Evolutionary conservation across 2,888 invertebrate species (phyloP).

Genomic region (Thecocarcelia acutangulata): DNA sequence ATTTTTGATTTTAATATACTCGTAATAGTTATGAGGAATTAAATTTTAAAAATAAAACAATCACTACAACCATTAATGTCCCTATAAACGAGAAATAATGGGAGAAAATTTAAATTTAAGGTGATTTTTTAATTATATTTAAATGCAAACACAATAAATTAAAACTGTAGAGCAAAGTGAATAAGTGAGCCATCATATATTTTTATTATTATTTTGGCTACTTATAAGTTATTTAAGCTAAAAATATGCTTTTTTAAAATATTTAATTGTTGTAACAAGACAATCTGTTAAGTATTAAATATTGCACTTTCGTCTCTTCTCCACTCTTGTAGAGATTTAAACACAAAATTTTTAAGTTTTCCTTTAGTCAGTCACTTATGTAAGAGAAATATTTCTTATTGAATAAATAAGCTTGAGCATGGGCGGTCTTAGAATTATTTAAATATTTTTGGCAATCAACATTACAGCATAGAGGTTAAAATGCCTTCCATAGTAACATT

Average conservation of each 20-base stretch:
- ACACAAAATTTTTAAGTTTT: slow-evolving; percentile 5
- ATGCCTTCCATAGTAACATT: no score
- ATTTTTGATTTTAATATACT: slow-evolving; percentile 21
- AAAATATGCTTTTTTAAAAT: not conserved
- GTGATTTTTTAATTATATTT: slow-evolving; percentile 24
- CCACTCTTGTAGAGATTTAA: not conserved
- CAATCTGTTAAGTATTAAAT: no score
- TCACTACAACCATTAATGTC: slow-evolving; percentile 6
- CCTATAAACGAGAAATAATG: slow-evolving; percentile 20
- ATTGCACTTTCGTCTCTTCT: not conserved
- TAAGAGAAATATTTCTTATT: slow-evolving; percentile 1
- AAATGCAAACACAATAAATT: slow-evolving; percentile 5
- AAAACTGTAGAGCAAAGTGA: not conserved
- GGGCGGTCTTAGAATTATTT: not conserved
- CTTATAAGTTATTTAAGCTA: not conserved
- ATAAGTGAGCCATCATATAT: not conserved
- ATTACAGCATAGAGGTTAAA: no score
- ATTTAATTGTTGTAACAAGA: slow-evolving; percentile 23
- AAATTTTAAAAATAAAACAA: slow-evolving; percentile 8
- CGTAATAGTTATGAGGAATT: slow-evolving; percentile 2
- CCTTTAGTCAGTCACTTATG: slow-evolving; percentile 1
- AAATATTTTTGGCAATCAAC: no score
- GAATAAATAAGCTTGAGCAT: not conserved
- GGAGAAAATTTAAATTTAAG: slow-evolving; percentile 21
- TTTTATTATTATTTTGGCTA: slow-evolving; percentile 6